These are phyloP conservation scores for Dryoscopus gambensis DNA, from an alignment of 2,113 vertebrate genomes.

Conservation along the genomic window DNA sequence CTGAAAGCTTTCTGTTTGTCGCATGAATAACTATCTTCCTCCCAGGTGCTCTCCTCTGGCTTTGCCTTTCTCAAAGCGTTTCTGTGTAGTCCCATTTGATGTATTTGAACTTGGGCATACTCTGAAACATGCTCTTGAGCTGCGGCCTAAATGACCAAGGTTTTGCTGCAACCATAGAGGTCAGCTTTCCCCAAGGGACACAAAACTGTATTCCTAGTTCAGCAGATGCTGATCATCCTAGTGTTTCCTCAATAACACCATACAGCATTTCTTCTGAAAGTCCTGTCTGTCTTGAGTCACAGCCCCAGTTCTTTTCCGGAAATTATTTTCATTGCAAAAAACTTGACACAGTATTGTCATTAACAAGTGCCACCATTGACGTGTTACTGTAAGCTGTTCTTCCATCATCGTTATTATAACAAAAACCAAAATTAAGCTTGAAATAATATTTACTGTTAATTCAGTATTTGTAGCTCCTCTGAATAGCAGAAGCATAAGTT, in stretches of 20 bases:
- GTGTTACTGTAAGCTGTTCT: neutral
- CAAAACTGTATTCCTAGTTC: neutral
- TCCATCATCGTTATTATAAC: neutral
- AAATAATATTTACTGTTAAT: neutral
- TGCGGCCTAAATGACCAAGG: neutral
- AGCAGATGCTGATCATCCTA: neutral
- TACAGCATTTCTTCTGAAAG: neutral
- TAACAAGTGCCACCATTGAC: neutral
- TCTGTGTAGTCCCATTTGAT: neutral
- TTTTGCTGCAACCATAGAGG: neutral
- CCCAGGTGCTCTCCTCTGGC: neutral
- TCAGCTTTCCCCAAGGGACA: neutral
- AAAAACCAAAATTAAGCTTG: neutral
- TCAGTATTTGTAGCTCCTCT: neutral
- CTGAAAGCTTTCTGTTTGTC: neutral
- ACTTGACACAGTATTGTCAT: neutral
- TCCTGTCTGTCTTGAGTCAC: neutral
- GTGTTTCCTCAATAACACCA: neutral
- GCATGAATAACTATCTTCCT: neutral
- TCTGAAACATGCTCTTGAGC: neutral
- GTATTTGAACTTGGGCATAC: neutral
- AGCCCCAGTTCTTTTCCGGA: neutral
- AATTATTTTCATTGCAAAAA: neutral
- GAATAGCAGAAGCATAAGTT: neutral
- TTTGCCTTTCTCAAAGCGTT: neutral